Evolutionary conservation across 2,797 vertebrate genomes (phyloP).

Genomic region (Dendrocincla fuliginosa): DNA sequence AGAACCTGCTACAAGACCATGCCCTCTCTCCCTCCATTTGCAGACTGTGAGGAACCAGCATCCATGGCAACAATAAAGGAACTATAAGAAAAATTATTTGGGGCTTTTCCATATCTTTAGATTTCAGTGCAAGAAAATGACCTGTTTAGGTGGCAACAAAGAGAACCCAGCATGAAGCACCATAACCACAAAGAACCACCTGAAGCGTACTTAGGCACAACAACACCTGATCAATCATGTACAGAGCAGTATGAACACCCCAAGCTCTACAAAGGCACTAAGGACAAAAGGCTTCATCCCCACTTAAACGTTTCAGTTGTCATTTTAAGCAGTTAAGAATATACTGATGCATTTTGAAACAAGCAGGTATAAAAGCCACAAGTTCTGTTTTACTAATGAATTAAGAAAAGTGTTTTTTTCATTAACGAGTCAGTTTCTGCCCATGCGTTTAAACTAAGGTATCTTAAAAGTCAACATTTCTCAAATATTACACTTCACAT

Average conservation of each 20-base stretch:
- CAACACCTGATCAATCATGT: background rate
- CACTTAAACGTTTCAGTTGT: background rate
- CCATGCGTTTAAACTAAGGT: background rate
- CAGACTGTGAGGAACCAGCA: background rate
- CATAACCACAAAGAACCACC: background rate
- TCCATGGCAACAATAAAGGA: background rate
- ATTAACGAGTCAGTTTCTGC: background rate
- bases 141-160: background rate
- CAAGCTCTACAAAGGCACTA: background rate
- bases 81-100: background rate
- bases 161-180: background rate
- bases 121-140: background rate
- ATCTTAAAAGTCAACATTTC: background rate
- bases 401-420: background rate
- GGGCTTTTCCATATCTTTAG: background rate
- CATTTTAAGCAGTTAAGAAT: background rate
- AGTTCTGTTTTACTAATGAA: background rate
- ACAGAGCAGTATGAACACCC: background rate
- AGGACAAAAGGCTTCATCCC: background rate
- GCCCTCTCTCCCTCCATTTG: background rate
- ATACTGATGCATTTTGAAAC: background rate
- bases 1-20: background rate
- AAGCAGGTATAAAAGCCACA: background rate
- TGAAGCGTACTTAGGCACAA: background rate
- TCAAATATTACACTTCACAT: background rate